Evolutionary conservation across 2,888 invertebrate species (phyloP), one percentile per base, ranked within the genome.

Genomic region (Peribatodes rhomboidaria): DNA sequence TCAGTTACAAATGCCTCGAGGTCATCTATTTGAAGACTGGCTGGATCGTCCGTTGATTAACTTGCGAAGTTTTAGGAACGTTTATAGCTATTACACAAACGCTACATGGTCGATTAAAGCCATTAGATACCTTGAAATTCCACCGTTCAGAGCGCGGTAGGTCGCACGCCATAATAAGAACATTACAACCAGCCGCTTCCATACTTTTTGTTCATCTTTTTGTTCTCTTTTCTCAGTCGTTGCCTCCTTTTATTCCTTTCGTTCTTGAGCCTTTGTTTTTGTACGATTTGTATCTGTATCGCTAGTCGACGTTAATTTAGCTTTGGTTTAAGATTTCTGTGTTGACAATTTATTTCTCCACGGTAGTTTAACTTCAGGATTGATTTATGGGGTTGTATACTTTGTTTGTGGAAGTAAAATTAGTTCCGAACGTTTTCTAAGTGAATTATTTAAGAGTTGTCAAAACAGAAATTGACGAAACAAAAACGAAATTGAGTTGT

Each of bases 101-200:
- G n/a, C 6, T 37, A 1, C 4, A n/a, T 6, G 4, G n/a, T n/a
- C 2, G n/a, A 13, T 44, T 14, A 16, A 18, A 52, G 9, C 56
- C 7, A 49, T 37, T 55, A 64, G 18, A 59, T 65, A 46, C 52
- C n/a, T 57, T 55, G 39, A 20, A 27, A 65, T 61, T 52, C 39
- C 50, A 16, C 9, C 35, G 27, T 35, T 33, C 10, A 59, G 50
- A 27, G 65, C 78, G 87, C 83, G 87, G 87, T 84, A 82, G 87
- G 83, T 85, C 82, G 71, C 65, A 72, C 70, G 70, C 79, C 74
- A 81, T 87, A 86, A 85, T 85, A 88, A 87, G 85, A 82, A 84
- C 86, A 85, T 87, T 87, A 83, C 83, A 84, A 87, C 84, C 86
- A 84, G 85, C 81, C 79, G 74, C 76, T 69, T 75, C 75, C 65